Percentiles rank a stretch among this genome's conserved stretches.
phyloP scores from a whole-genome alignment of 2,113 vertebrate species.

The Willisornis vidua region DNA sequence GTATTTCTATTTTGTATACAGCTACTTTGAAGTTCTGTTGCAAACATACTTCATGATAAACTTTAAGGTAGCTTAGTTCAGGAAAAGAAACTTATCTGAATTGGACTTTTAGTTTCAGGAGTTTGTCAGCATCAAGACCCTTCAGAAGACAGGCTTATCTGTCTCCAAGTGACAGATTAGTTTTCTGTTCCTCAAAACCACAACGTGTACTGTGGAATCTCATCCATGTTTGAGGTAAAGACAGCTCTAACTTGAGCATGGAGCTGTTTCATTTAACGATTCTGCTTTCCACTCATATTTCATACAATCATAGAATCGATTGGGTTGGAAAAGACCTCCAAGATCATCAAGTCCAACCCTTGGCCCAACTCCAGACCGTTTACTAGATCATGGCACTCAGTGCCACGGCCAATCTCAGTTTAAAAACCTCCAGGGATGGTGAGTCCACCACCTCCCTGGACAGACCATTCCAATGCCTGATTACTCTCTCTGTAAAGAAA shows the following conservation, averaged over 20 bases:
- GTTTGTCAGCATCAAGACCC: background rate
- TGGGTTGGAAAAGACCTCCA: too few species aligned
- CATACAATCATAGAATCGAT: too few species aligned
- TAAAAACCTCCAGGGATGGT: too few species aligned
- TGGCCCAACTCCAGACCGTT: too few species aligned
- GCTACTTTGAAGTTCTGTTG: background rate
- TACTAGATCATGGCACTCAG: too few species aligned
- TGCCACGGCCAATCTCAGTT: too few species aligned
- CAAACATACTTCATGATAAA: background rate
- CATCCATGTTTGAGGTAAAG: background rate
- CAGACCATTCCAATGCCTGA: too few species aligned
- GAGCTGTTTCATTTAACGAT: background rate
- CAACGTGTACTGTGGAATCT: background rate
- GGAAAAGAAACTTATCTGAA: background rate
- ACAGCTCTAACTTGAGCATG: background rate
- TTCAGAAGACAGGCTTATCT: background rate
- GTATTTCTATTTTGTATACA: background rate
- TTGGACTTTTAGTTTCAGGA: background rate
- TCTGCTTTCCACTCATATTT: background rate
- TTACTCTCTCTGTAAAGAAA: too few species aligned
- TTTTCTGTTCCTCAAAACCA: slow-evolving; percentile 10
- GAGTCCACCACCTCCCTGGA: too few species aligned
- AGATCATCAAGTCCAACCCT: too few species aligned
- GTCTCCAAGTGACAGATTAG: background rate
- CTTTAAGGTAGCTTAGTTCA: background rate